Evolutionary conservation across 2,888 invertebrate genomes (phyloP).

Genomic region (Helicoverpa assulta): DNA sequence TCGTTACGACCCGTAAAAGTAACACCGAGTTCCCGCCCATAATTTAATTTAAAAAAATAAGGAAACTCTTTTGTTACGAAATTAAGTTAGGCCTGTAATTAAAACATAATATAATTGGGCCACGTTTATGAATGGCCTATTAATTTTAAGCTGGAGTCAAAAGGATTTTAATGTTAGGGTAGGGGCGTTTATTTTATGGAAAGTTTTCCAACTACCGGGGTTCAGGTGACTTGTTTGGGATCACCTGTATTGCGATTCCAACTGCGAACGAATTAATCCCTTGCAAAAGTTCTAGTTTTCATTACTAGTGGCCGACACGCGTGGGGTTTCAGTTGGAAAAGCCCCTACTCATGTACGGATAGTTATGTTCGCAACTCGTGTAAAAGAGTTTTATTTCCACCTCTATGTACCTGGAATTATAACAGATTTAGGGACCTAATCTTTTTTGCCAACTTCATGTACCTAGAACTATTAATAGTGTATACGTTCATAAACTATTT

Average conservation of each 20-base stretch:
- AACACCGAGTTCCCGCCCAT: conserved; percentile 51
- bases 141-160: conserved; percentile 71
- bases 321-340: conserved; percentile 53
- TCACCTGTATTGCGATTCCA: conserved; percentile 68
- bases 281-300: conserved; percentile 74
- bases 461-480: too few relatives aligned
- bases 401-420: background rate
- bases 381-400: conserved; percentile 36
- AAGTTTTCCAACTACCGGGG: conserved; percentile 68
- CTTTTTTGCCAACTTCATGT: background rate
- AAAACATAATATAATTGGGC: conserved; percentile 74
- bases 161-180: conserved; percentile 74
- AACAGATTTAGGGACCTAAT: background rate
- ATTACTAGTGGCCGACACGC: conserved; percentile 66
- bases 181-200: conserved; percentile 68
- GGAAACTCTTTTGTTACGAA: conserved; percentile 62
- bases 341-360: conserved; percentile 29
- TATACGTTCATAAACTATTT: too few relatives aligned
- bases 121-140: conserved; percentile 72
- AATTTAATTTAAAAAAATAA: conserved; percentile 64
- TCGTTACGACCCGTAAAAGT: conserved; percentile 52
- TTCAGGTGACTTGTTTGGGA: conserved; percentile 68
- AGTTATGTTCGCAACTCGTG: conserved; percentile 34
- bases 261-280: conserved; percentile 71
- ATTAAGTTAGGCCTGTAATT: conserved; percentile 69